These are phyloP conservation scores for Proteles cristata DNA, from an alignment of 2,113 vertebrate species.

Conservation along the genomic window DNA sequence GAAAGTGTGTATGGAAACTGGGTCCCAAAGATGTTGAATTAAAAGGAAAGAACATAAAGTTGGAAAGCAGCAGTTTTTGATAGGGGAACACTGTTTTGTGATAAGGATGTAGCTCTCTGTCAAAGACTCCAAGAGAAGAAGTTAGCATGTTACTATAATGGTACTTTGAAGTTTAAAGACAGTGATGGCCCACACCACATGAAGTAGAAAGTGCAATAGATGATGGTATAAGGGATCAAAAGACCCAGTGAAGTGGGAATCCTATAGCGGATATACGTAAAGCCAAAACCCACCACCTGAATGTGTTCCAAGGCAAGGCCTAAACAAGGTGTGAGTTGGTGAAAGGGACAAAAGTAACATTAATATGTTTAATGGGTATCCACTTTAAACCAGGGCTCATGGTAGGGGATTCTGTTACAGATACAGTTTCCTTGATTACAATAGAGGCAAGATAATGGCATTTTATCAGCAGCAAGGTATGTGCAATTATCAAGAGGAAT, in stretches of 20 bases:
- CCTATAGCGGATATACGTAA: background rate
- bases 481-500: background rate
- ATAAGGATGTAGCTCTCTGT: background rate
- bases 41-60: background rate
- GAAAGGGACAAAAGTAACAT: background rate
- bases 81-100: background rate
- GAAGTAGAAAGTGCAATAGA: background rate
- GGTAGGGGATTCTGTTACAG: background rate
- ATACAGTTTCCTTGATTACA: background rate
- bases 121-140: background rate
- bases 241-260: background rate
- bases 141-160: background rate
- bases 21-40: background rate
- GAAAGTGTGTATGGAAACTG: background rate
- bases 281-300: background rate
- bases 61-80: background rate
- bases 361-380: background rate
- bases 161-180: background rate
- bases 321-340: background rate
- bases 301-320: background rate
- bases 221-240: background rate
- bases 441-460: background rate
- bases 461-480: background rate
- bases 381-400: background rate
- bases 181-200: background rate